A percentile compares a stretch with the other conserved stretches of the same genome.
Conservation (phyloP, 2,113 vertebrate species). For the Alectura lathami region DNA sequence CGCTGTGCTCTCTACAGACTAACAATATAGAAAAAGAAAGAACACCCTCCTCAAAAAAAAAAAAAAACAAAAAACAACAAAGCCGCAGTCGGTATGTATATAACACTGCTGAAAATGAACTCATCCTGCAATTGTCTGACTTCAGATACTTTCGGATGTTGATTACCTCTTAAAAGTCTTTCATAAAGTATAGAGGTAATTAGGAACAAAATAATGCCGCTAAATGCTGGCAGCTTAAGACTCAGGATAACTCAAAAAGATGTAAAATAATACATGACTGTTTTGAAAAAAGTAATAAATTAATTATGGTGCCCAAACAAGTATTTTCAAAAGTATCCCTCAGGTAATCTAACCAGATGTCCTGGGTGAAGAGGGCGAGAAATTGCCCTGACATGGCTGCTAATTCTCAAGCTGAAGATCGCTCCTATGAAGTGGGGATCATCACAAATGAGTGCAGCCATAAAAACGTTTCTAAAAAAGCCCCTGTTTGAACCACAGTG, state of each 20-base stretch:
- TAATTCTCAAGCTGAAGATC: conserved; percentile 7
- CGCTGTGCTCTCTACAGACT: neutral
- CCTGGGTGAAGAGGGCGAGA: conserved; percentile 41
- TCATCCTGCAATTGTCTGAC: neutral
- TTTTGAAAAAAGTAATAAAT: conserved; percentile 14
- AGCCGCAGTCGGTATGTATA: neutral
- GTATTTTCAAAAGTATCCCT: conserved; percentile 23
- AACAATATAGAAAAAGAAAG: neutral
- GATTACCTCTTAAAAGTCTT: conserved; percentile 61
- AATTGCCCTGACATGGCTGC: conserved; percentile 58
- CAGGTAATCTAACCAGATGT: conserved; percentile 4
- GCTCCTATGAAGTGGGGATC: conserved; percentile 9
- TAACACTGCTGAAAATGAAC: neutral
- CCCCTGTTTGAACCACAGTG: fast-evolving
- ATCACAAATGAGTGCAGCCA: neutral
- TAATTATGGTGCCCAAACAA: conserved; percentile 2
- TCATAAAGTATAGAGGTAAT: conserved; percentile 56
- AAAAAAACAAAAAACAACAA: neutral
- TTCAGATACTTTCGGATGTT: conserved; percentile 37
- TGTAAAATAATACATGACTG: neutral
- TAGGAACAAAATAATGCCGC: conserved; percentile 51
- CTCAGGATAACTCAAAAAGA: neutral
- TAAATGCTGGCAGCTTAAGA: conserved; percentile 44
- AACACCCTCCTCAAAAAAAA: neutral
- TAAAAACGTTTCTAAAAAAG: neutral